A percentile compares a stretch with the other conserved stretches of the same genome.
These are phyloP conservation scores for Drosophila ananassae DNA, from an alignment of 1,140 invertebrate species.

Conservation along the genomic window DNA sequence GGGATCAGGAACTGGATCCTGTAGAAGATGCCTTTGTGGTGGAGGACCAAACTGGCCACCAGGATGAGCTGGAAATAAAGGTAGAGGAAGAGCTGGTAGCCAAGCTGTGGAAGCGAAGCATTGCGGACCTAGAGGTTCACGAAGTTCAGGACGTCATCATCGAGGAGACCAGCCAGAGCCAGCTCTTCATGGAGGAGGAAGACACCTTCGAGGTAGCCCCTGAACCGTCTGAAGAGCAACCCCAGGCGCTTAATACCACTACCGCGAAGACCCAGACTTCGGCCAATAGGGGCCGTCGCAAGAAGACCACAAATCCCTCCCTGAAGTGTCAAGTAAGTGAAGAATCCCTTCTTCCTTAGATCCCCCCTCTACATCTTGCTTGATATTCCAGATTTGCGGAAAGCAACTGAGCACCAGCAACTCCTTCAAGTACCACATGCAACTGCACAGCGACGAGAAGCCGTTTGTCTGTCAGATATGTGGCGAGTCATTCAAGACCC, in stretches of 20 bases:
- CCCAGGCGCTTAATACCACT: not conserved
- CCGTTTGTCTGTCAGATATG: slow-evolving; percentile 61
- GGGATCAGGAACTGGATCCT: not conserved
- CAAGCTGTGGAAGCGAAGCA: not conserved
- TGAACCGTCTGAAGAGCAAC: not conserved
- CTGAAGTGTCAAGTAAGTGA: slow-evolving; percentile 45
- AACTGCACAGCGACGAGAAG: slow-evolving; percentile 70
- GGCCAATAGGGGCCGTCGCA: not conserved
- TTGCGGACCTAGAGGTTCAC: not conserved
- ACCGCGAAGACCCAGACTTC: not conserved
- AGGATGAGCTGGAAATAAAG: slow-evolving; percentile 18
- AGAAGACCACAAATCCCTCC: slow-evolving; percentile 25
- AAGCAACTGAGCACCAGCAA: slow-evolving; percentile 68
- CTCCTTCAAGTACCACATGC: slow-evolving; percentile 81
- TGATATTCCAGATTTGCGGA: slow-evolving; percentile 47
- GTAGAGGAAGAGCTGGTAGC: not conserved
- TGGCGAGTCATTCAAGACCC: slow-evolving; percentile 67
- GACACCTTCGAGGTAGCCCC: not conserved
- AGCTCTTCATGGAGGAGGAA: not conserved
- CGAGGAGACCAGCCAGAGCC: not conserved
- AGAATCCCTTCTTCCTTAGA: not conserved
- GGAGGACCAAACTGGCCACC: not conserved
- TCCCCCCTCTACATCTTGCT: not conserved
- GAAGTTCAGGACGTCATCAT: not conserved
- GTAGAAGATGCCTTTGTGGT: slow-evolving; percentile 37